phyloP scores from a whole-genome alignment of 2,888 invertebrate species.

The Caenorhabditis panamensis region DNA sequence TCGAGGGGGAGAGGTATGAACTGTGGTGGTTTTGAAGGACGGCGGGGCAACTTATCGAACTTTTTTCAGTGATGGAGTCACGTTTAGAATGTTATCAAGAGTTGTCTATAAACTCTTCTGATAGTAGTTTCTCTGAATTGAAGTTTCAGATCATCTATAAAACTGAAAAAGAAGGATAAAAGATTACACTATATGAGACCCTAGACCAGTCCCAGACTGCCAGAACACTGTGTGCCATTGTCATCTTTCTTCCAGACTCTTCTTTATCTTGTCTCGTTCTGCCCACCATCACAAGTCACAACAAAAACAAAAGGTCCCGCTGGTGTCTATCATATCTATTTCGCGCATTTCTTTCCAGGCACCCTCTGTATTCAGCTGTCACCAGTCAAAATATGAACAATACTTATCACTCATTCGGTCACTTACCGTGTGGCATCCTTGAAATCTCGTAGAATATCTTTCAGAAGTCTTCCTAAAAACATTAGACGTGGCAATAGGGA shows the following conservation, averaged over 20 bases:
- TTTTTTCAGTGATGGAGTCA: too few species aligned
- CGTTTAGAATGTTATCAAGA: too few species aligned
- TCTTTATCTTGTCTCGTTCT: too few species aligned
- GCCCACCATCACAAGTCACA: not conserved
- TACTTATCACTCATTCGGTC: not conserved
- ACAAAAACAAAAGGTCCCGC: not conserved
- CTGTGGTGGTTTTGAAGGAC: not conserved
- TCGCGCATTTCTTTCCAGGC: not conserved
- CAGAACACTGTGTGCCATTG: too few species aligned
- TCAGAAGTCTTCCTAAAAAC: slow-evolving; percentile 3
- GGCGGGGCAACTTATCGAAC: too few species aligned
- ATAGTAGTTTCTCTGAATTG: too few species aligned
- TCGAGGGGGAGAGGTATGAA: not conserved
- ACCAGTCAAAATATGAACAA: not conserved
- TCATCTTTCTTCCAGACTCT: too few species aligned
- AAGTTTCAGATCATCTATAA: too few species aligned
- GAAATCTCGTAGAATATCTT: slow-evolving; percentile 10
- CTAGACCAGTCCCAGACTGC: too few species aligned
- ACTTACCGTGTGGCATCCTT: slow-evolving; percentile 30
- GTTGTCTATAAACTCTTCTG: too few species aligned
- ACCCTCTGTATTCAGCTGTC: not conserved
- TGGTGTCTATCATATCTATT: slow-evolving; percentile 15
- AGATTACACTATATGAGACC: too few species aligned
- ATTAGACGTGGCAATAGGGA: not conserved
- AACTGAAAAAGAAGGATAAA: too few species aligned